Conservation (phyloP, 2,888 invertebrate genomes). For the Andrena camellia region DNA sequence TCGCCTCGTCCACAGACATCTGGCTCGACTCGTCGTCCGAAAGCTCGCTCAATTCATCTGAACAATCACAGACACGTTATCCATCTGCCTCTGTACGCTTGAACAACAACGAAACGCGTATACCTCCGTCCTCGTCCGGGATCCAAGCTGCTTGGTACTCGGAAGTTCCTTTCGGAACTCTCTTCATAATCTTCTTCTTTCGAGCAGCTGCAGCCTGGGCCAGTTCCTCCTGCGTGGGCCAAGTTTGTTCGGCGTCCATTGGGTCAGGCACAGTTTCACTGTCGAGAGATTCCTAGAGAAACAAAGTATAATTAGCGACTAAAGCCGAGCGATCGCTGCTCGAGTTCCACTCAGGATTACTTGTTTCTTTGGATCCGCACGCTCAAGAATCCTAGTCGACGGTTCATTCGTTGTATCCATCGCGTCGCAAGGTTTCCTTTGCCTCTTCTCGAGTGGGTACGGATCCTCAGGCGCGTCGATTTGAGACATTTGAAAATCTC, state of each 20-base stretch:
- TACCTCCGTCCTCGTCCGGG: constrained; percentile 89
- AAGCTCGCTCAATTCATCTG: constrained; percentile 58
- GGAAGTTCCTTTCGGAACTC: constrained; percentile 97
- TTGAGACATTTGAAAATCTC: constrained; percentile 96
- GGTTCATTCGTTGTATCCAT: constrained; percentile 77
- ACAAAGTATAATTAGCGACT: not conserved
- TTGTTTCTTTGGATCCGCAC: constrained; percentile 89
- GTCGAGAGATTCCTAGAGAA: constrained; percentile 49
- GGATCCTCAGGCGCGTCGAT: constrained; percentile 91
- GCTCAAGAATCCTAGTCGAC: constrained; percentile 86
- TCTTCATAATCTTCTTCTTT: constrained; percentile 90
- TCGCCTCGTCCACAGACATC: constrained; percentile 80
- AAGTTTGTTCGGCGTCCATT: constrained; percentile 98
- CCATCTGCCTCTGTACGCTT: not conserved
- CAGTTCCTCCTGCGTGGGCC: constrained; percentile 97
- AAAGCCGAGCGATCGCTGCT: not conserved
- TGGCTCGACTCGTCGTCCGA: constrained; percentile 86
- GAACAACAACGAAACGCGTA: not conserved
- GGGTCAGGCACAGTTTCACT: constrained; percentile 94
- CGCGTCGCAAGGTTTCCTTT: constrained; percentile 50
- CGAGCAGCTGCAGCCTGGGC: constrained; percentile 89
- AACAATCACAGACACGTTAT: constrained; percentile 27
- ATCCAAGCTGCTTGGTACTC: constrained; percentile 99
- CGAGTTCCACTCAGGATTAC: constrained; percentile 64
- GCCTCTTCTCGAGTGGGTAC: constrained; percentile 86